phyloP scores from a whole-genome alignment of 2,888 invertebrate species.

The Megamerina dolium region DNA sequence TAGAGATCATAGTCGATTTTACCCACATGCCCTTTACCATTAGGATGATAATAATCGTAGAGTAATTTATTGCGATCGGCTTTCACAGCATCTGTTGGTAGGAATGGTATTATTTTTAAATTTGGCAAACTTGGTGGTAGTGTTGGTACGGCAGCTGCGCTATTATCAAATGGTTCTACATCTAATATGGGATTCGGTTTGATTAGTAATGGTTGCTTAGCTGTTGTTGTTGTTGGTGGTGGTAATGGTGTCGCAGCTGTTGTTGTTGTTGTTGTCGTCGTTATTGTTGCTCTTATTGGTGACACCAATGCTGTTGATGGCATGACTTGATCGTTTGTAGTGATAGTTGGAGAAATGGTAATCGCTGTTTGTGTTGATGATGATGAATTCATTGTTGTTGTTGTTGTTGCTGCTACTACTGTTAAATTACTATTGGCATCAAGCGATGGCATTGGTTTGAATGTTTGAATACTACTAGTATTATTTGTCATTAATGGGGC shows the following conservation, averaged over 20 bases:
- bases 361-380: slow-evolving; percentile 6
- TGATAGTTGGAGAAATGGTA: not conserved
- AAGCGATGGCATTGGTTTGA: slow-evolving; percentile 22
- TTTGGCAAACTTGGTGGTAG: slow-evolving; percentile 79
- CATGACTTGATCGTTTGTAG: not conserved
- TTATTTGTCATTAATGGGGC: slow-evolving; percentile 29
- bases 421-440: not conserved
- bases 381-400: slow-evolving; percentile 1
- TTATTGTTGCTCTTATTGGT: slow-evolving; percentile 4
- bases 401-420: not conserved
- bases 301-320: not conserved
- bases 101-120: slow-evolving; percentile 80
- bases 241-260: slow-evolving; percentile 8
- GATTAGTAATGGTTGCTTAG: slow-evolving; percentile 34
- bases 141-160: slow-evolving; percentile 45
- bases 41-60: slow-evolving; percentile 26
- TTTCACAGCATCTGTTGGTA: slow-evolving; percentile 73
- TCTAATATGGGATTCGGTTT: slow-evolving; percentile 50
- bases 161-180: slow-evolving; percentile 32
- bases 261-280: slow-evolving; percentile 14
- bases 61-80: slow-evolving; percentile 26
- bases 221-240: slow-evolving; percentile 15
- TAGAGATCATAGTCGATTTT: slow-evolving; percentile 37
- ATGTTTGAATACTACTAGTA: slow-evolving; percentile 25
- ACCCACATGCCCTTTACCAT: slow-evolving; percentile 11